Conservation (phyloP, 2,888 invertebrate genomes). For the Eilema caniola region DNA sequence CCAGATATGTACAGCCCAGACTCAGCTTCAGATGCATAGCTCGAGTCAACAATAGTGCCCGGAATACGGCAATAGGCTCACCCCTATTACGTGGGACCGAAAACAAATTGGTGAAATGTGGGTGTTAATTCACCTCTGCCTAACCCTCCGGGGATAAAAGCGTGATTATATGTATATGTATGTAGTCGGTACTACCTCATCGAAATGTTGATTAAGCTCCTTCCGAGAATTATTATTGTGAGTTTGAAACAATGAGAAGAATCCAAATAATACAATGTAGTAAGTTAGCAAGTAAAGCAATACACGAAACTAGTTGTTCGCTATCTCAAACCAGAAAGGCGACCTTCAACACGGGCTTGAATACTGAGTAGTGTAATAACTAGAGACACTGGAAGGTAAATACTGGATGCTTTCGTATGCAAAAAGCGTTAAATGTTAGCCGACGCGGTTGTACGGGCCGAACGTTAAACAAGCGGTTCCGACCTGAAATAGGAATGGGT, state of each 20-base stretch:
- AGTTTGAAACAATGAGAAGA: background rate
- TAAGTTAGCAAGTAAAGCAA: constrained; percentile 35
- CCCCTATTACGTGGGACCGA: too few species aligned
- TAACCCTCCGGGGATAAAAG: too few species aligned
- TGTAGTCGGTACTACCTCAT: too few species aligned
- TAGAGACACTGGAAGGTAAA: constrained; percentile 79
- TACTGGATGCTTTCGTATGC: constrained; percentile 83
- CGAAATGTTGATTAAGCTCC: constrained; percentile 16
- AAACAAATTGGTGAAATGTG: too few species aligned
- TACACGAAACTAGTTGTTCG: constrained; percentile 68
- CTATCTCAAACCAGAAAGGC: constrained; percentile 75
- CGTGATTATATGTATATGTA: too few species aligned
- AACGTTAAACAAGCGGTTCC: constrained; percentile 85
- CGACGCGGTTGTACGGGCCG: constrained; percentile 84
- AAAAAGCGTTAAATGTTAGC: constrained; percentile 87
- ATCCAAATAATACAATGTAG: constrained; percentile 38
- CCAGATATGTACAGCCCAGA: too few species aligned
- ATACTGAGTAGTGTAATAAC: constrained; percentile 83
- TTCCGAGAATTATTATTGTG: background rate
- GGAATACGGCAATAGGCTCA: too few species aligned
- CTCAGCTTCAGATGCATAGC: too few species aligned
- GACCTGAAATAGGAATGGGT: constrained; percentile 85
- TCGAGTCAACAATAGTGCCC: too few species aligned
- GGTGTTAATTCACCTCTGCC: too few species aligned
- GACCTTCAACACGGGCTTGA: constrained; percentile 82